A percentile compares a stretch with the other conserved stretches of the same genome.
These are phyloP conservation scores for Meteorus cinctellus DNA, from an alignment of 2,888 invertebrate species.

Conservation along the genomic window DNA sequence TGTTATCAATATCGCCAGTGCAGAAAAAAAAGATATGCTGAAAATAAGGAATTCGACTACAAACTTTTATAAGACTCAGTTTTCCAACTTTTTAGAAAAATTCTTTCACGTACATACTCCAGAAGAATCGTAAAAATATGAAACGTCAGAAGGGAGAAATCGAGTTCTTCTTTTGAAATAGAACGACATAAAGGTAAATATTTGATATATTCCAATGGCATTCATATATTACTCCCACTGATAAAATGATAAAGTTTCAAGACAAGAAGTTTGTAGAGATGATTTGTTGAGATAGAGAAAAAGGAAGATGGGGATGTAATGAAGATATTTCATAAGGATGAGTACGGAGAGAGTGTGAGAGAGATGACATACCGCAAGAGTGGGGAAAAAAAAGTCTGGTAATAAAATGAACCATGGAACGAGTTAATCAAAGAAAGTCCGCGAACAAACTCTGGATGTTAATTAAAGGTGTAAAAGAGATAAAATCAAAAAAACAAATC, in stretches of 20 bases:
- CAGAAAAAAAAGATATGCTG: too few species aligned
- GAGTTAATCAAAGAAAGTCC: not conserved
- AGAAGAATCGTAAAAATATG: too few species aligned
- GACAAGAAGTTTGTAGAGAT: not conserved
- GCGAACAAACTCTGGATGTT: not conserved
- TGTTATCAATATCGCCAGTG: too few species aligned
- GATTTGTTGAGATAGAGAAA: constrained; percentile 3
- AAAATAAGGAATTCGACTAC: too few species aligned
- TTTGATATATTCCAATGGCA: not conserved
- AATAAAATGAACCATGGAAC: constrained; percentile 2
- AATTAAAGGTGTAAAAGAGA: not conserved
- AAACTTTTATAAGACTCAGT: too few species aligned
- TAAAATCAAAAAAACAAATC: not conserved
- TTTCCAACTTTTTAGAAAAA: not conserved
- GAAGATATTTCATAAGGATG: not conserved
- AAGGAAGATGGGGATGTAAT: not conserved
- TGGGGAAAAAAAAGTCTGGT: not conserved
- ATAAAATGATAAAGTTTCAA: constrained; percentile 2
- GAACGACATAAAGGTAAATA: not conserved
- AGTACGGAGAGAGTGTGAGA: not conserved
- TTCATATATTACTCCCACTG: not conserved
- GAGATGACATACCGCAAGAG: not conserved
- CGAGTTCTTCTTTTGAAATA: not conserved
- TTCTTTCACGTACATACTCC: not conserved
- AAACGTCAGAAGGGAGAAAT: too few species aligned